phyloP scores from a whole-genome alignment of 2,888 invertebrate genomes.

The Cepaea hortensis region DNA sequence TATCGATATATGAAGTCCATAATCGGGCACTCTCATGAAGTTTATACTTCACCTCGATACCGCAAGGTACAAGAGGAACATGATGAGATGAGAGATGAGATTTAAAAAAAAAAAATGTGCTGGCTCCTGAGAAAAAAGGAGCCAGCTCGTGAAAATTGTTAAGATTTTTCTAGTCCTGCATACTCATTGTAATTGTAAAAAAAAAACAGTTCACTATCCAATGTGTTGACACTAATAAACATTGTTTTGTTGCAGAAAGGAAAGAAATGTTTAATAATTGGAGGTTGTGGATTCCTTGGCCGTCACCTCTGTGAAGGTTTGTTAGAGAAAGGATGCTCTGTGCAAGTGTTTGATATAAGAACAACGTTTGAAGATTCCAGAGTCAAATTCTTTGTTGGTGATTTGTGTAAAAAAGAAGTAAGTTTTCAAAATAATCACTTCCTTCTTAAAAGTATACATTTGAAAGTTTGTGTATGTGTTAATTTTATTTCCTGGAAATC shows the following conservation, averaged over 20 bases:
- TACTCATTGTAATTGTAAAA: no score
- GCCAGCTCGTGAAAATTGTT: no score
- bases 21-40: no score
- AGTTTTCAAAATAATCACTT: not conserved
- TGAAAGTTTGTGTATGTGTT: not conserved
- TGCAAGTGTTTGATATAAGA: slow-evolving; percentile 67
- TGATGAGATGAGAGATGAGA: no score
- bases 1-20: no score
- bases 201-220: no score
- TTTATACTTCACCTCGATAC: no score
- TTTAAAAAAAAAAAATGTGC: no score
- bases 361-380: slow-evolving; percentile 61
- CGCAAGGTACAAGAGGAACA: no score
- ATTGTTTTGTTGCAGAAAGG: slow-evolving; percentile 49
- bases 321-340: slow-evolving; percentile 59
- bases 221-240: not conserved
- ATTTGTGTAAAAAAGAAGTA: slow-evolving; percentile 68
- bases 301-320: slow-evolving; percentile 67
- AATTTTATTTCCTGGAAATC: no score
- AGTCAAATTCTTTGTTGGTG: slow-evolving; percentile 63
- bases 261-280: slow-evolving; percentile 64
- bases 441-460: not conserved
- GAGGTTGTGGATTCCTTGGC: slow-evolving; percentile 71
- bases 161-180: no score
- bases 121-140: no score